These are phyloP conservation scores for Cerceris ruficornis DNA, from an alignment of 2,888 invertebrate genomes.

Conservation along the genomic window DNA sequence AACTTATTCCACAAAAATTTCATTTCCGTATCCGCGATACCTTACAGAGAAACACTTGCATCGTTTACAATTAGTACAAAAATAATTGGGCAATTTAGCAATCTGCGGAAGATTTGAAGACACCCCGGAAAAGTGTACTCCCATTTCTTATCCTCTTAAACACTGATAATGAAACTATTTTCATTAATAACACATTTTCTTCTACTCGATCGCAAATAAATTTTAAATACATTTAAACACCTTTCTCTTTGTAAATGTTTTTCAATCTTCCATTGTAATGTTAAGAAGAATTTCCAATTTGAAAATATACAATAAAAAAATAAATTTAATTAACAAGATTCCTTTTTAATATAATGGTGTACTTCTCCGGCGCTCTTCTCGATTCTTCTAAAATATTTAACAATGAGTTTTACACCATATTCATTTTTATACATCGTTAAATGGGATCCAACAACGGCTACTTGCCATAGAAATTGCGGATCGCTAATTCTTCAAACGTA, in stretches of 20 bases:
- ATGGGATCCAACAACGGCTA: constrained; percentile 65
- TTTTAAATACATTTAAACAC: too few species aligned
- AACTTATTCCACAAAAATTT: constrained; percentile 12
- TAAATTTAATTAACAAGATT: not conserved
- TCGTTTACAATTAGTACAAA: constrained; percentile 77
- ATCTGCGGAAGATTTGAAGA: constrained; percentile 65
- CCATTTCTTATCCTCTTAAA: not conserved
- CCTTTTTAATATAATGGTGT: not conserved
- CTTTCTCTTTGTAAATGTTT: not conserved
- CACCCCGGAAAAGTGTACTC: constrained; percentile 33
- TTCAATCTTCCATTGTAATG: not conserved
- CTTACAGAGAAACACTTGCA: constrained; percentile 43
- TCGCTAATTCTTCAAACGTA: constrained; percentile 28
- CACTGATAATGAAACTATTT: not conserved
- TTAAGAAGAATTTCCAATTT: too few species aligned
- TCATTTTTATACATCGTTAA: constrained; percentile 50
- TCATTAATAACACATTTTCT: not conserved
- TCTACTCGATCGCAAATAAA: not conserved
- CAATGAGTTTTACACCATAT: constrained; percentile 59
- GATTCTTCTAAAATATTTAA: constrained; percentile 72
- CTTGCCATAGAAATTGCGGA: constrained; percentile 39
- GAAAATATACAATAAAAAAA: too few species aligned
- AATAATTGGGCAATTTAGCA: constrained; percentile 77
- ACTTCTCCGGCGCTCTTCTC: constrained; percentile 49
- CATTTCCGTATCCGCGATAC: constrained; percentile 10